phyloP scores from a whole-genome alignment of 2,113 vertebrate species.

The Donacobius atricapilla region DNA sequence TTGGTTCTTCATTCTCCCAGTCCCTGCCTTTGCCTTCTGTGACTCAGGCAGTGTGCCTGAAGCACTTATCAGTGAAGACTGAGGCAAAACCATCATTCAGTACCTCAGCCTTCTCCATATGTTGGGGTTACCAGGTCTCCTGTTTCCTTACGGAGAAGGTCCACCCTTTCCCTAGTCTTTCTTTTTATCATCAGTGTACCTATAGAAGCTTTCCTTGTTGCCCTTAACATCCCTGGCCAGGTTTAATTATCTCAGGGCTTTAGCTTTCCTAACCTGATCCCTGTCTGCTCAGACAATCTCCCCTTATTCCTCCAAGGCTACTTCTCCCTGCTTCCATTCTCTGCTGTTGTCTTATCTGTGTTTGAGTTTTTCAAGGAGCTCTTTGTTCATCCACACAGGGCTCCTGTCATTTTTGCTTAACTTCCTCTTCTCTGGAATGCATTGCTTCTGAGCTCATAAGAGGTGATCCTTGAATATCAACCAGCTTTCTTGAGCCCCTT shows the following conservation, averaged over 20 bases:
- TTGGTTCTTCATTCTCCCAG: not conserved
- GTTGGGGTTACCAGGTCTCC: not conserved
- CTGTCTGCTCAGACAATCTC: not conserved
- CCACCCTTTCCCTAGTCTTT: not conserved
- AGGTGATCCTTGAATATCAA: not conserved
- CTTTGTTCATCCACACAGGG: not conserved
- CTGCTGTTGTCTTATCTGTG: not conserved
- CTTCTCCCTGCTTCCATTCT: not conserved
- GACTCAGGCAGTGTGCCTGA: not conserved
- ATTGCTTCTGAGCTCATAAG: not conserved
- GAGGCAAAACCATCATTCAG: not conserved
- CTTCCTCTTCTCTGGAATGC: not conserved
- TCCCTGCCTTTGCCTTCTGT: not conserved
- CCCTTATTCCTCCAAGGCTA: not conserved
- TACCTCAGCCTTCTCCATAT: not conserved
- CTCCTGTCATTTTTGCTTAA: not conserved
- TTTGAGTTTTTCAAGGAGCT: not conserved
- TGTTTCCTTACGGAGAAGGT: not conserved
- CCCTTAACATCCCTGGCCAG: not conserved
- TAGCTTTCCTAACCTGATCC: not conserved
- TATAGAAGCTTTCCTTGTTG: not conserved
- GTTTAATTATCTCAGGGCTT: not conserved
- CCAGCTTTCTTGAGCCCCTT: not conserved
- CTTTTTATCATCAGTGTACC: not conserved
- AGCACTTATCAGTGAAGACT: not conserved